Conservation (phyloP, 2,113 vertebrate genomes). For the Boleophthalmus pectinirostris region DNA sequence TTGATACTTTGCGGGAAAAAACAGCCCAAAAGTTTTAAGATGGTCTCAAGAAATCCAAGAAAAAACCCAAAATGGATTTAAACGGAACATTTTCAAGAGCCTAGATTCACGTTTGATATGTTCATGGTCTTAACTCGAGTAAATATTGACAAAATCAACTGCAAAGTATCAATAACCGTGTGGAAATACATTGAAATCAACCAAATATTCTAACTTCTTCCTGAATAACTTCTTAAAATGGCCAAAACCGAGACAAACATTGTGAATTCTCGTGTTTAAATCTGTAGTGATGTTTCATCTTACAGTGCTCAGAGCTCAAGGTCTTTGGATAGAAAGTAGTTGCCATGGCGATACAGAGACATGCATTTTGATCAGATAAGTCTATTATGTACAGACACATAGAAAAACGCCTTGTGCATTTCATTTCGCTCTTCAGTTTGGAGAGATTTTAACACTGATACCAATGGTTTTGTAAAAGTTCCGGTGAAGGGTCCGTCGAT, state of each 20-base stretch:
- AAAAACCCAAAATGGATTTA: too few species aligned
- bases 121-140: too few species aligned
- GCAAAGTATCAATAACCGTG: background rate
- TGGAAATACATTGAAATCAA: background rate
- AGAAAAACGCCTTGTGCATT: constrained; percentile 19
- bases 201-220: background rate
- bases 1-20: too few species aligned
- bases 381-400: background rate
- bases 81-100: too few species aligned
- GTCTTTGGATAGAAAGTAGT: background rate
- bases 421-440: constrained; percentile 14
- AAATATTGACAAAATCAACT: too few species aligned
- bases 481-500: too few species aligned
- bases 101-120: too few species aligned
- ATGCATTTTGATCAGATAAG: background rate
- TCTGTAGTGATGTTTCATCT: background rate
- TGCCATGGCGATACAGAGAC: background rate
- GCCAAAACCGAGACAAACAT: background rate
- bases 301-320: background rate
- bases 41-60: too few species aligned
- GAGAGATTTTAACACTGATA: constrained; percentile 12
- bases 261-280: background rate
- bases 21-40: too few species aligned
- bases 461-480: constrained; percentile 22
- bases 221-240: background rate